Conservation (phyloP, 2,797 vertebrate genomes). For the Spinus pinus region DNA sequence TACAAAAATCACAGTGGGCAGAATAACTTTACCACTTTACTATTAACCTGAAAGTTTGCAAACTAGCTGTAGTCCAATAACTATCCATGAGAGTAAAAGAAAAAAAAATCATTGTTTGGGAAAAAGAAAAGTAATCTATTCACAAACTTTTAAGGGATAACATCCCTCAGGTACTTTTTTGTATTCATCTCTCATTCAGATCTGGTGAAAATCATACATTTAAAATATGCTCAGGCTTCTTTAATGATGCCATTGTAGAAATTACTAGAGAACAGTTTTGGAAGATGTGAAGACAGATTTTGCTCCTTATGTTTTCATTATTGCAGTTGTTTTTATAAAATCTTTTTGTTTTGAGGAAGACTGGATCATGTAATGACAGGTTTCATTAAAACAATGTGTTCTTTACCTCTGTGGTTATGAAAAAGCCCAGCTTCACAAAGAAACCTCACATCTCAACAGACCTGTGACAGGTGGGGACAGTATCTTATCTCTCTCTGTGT, state of each 20-base stretch:
- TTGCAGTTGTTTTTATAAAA: neutral
- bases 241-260: neutral
- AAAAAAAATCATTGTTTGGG: neutral
- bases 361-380: neutral
- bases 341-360: neutral
- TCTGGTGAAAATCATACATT: neutral
- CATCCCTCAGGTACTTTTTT: neutral
- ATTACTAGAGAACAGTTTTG: neutral
- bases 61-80: neutral
- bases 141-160: neutral
- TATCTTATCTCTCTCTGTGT: neutral
- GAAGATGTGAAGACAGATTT: neutral
- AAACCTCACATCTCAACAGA: neutral
- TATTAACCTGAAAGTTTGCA: neutral
- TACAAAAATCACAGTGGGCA: neutral
- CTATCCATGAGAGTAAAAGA: rapidly evolving
- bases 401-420: neutral
- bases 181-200: neutral
- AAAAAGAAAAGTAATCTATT: neutral
- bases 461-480: neutral
- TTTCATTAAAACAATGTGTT: neutral
- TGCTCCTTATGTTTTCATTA: neutral
- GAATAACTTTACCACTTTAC: neutral
- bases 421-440: neutral
- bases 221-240: neutral